A percentile compares a stretch with the other conserved stretches of the same genome.
Conservation (phyloP, 2,888 invertebrate genomes). For the Steromphala cineraria region DNA sequence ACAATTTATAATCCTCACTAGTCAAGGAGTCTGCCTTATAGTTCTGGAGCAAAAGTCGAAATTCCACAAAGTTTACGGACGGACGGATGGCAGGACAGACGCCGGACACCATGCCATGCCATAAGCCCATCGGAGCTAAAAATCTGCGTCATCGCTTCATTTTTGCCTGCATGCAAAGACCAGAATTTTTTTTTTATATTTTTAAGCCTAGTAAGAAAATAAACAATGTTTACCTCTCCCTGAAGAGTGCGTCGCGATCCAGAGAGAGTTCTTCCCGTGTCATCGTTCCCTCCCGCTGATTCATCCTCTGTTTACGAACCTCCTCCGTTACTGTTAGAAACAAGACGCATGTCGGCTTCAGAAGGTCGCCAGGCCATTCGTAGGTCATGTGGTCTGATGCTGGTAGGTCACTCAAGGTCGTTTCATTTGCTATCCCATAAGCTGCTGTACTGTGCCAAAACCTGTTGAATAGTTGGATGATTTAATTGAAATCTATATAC, state of each 20-base stretch:
- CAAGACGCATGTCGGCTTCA: conserved; percentile 51
- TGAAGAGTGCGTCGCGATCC: conserved; percentile 48
- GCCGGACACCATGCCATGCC: too few species aligned
- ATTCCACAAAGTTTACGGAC: too few species aligned
- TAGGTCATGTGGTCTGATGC: conserved; percentile 43
- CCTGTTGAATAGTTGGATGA: too few species aligned
- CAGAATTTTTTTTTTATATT: not conserved
- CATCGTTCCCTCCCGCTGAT: conserved; percentile 33
- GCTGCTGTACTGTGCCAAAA: conserved; percentile 65
- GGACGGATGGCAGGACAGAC: too few species aligned
- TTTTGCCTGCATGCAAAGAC: not conserved
- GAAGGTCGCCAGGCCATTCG: conserved; percentile 57
- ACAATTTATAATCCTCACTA: too few species aligned
- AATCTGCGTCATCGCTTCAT: too few species aligned
- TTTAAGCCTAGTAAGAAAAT: not conserved
- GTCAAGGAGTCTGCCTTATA: too few species aligned
- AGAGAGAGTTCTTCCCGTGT: conserved; percentile 56
- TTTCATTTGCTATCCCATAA: conserved; percentile 60
- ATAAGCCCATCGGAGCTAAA: too few species aligned
- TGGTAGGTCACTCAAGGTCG: conserved; percentile 48
- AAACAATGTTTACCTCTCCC: conserved; percentile 45
- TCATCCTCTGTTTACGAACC: conserved; percentile 46
- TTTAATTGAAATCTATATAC: too few species aligned
- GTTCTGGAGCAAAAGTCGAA: too few species aligned
- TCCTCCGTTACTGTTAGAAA: conserved; percentile 57